A percentile compares a stretch with the other conserved stretches of the same genome.
These are phyloP conservation scores for Urechis unicinctus DNA, from an alignment of 2,888 invertebrate species.

Conservation along the genomic window DNA sequence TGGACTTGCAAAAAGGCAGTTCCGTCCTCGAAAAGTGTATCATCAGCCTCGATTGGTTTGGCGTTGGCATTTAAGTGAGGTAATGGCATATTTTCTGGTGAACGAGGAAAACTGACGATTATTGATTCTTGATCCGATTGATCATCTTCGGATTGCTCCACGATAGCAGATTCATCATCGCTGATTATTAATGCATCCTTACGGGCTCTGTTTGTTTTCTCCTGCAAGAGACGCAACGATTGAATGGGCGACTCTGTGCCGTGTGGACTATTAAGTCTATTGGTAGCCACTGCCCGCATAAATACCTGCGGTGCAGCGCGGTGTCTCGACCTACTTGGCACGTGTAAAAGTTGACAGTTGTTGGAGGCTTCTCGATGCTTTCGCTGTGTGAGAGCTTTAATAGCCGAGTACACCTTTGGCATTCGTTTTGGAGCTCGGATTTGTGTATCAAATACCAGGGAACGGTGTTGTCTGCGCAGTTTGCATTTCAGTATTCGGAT, in stretches of 20 bases:
- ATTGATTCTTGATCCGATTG: too few relatives aligned
- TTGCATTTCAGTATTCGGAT: conserved; percentile 35
- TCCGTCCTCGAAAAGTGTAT: too few relatives aligned
- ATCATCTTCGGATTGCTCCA: background rate
- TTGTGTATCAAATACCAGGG: background rate
- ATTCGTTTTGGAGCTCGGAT: too few relatives aligned
- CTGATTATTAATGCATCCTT: background rate
- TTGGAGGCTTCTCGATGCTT: background rate
- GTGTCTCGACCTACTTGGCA: too few relatives aligned
- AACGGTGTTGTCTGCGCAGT: background rate
- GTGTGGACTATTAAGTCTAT: too few relatives aligned
- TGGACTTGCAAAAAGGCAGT: too few relatives aligned
- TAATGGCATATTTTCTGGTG: too few relatives aligned
- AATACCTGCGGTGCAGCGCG: background rate
- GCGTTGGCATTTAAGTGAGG: too few relatives aligned
- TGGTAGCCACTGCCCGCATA: too few relatives aligned
- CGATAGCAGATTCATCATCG: background rate
- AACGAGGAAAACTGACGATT: background rate
- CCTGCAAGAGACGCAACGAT: background rate
- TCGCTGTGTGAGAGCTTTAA: background rate
- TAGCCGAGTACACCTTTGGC: background rate
- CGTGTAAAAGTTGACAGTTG: background rate
- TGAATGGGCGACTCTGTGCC: too few relatives aligned
- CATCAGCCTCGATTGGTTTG: too few relatives aligned
- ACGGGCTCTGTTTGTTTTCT: background rate